Percentiles rank a stretch among this genome's conserved stretches.
These are phyloP conservation scores for Myioborus melanocephalus DNA, from an alignment of 2,797 vertebrate genomes.

Conservation along the genomic window DNA sequence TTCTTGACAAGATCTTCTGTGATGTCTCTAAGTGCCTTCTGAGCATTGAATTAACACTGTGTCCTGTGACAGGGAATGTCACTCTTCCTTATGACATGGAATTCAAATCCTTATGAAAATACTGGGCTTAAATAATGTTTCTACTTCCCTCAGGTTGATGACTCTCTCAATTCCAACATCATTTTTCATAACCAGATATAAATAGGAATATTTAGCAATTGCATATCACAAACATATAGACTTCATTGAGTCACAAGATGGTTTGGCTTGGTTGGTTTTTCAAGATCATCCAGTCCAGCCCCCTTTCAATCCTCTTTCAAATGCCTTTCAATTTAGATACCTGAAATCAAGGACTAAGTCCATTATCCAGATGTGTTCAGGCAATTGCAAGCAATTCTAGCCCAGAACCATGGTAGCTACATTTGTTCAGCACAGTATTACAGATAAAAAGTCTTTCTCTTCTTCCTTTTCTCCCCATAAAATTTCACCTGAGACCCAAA, in stretches of 20 bases:
- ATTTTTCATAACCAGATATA: neutral
- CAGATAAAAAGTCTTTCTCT: neutral
- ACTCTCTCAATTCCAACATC: neutral
- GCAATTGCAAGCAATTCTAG: neutral
- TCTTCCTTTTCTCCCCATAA: neutral
- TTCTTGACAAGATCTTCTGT: neutral
- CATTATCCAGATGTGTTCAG: neutral
- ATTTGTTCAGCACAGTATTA: neutral
- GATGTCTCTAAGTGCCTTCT: neutral
- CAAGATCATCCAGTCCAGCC: neutral
- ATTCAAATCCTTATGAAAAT: neutral
- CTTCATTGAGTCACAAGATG: neutral
- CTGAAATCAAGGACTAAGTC: neutral
- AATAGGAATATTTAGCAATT: too few species aligned
- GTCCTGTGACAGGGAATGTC: neutral
- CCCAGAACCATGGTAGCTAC: neutral
- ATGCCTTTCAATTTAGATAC: neutral
- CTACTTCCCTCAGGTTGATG: neutral
- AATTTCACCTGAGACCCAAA: neutral
- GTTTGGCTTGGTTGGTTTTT: neutral
- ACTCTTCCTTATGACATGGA: neutral
- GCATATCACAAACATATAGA: neutral
- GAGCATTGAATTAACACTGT: neutral
- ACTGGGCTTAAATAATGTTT: neutral
- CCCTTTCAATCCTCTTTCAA: neutral